Evolutionary conservation across 1,140 invertebrate species (phyloP), one percentile per base, ranked within the genome.

Genomic region (Campodea augens): DNA sequence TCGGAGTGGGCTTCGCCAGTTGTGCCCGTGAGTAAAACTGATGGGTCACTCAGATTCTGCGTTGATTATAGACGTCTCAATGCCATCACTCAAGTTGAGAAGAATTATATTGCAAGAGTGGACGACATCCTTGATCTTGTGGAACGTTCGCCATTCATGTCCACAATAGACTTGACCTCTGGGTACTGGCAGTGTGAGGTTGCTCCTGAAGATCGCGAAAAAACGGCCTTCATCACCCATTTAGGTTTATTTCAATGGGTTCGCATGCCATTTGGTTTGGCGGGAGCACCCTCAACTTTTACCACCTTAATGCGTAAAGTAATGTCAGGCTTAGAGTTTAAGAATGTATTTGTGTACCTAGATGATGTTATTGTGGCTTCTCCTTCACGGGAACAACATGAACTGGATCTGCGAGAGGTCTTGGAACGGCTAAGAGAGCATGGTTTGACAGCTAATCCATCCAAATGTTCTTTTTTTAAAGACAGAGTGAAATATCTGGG

Each of bases 21-120:
- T 0, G 59, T 72, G 0, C 41, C 71, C 10, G 61, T 70, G 0
- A 54, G 56, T 47, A 76, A 75, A 46, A 66, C 67, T 25, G 63
- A 71, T 44, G 59, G 57, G 2, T 48, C 47, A 0, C 48, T 51
- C 1, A 38, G 67, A 13, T 67, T 70, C 42, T 70, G 62, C 49
- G 47, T 66, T 1, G 64, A 69, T 47, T 65, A 57, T 46, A 40
- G 65, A 2, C 21, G 41, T 5, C 47, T 70, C 1, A 70, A n/a
- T n/a, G n/a, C n/a, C n/a, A n/a, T n/a, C n/a, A n/a, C n/a, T n/a
- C n/a, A n/a, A n/a, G n/a, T n/a, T n/a, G n/a, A n/a, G n/a, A n/a
- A n/a, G n/a, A n/a, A n/a, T n/a, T n/a, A n/a, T n/a, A n/a, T n/a
- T n/a, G n/a, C n/a, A n/a, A n/a, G n/a, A n/a, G n/a, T n/a, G n/a